Conservation (phyloP, 2,888 invertebrate genomes). For the Tholera decimalis region DNA sequence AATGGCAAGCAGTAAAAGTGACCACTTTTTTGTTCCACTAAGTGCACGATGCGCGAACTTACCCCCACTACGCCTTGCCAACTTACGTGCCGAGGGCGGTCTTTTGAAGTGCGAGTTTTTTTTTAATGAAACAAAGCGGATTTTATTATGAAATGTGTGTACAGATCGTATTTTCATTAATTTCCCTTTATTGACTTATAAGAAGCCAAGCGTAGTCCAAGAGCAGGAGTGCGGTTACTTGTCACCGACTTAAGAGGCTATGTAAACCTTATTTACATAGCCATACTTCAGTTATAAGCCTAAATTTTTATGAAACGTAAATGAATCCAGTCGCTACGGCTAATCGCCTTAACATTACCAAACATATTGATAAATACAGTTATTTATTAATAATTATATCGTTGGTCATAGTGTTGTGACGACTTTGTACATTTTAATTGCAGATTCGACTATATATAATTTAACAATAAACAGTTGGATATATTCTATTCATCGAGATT, state of each 20-base stretch:
- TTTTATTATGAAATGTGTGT: no score
- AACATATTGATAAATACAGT: constrained; percentile 18
- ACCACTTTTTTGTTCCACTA: no score
- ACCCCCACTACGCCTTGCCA: no score
- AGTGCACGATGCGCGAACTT: no score
- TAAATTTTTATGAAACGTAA: background rate
- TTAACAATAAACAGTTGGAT: constrained; percentile 11
- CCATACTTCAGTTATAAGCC: background rate
- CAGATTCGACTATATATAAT: constrained; percentile 10
- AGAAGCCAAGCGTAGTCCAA: background rate
- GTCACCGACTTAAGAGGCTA: constrained; percentile 9
- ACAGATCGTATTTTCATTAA: no score
- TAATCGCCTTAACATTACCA: background rate
- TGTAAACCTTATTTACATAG: constrained; percentile 13
- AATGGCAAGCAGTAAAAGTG: no score
- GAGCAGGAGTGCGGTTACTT: background rate
- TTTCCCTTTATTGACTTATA: background rate
- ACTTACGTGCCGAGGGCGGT: no score
- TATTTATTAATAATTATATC: constrained; percentile 24
- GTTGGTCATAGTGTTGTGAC: constrained; percentile 29
- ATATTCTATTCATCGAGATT: constrained; percentile 55
- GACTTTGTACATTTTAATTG: constrained; percentile 52
- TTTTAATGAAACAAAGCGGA: no score
- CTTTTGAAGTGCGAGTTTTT: no score
- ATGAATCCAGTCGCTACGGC: background rate